A percentile compares a stretch with the other conserved stretches of the same genome.
phyloP scores from a whole-genome alignment of 2,113 vertebrate genomes.

The Saguinus midas region DNA sequence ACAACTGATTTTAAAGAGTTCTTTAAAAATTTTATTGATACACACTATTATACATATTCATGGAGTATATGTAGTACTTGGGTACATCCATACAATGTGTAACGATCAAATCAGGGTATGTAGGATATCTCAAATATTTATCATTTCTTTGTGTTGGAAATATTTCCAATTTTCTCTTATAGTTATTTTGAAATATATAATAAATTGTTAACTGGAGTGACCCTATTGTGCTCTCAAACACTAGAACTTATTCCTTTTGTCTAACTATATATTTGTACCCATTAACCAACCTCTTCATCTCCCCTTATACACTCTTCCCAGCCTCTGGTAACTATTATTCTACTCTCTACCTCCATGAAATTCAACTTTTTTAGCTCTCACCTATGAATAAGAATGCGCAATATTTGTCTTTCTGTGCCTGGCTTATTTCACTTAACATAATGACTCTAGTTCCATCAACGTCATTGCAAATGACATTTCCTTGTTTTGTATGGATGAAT shows the following conservation, averaged over 20 bases:
- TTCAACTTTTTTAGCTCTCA: background rate
- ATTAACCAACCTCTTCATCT: background rate
- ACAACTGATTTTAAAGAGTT: background rate
- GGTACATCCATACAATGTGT: background rate
- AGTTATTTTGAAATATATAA: background rate
- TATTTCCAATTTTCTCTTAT: background rate
- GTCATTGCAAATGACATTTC: background rate
- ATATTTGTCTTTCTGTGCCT: background rate
- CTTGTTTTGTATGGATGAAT: background rate
- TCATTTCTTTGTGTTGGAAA: background rate
- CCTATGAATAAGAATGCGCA: background rate
- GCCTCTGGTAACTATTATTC: background rate
- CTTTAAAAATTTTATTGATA: background rate
- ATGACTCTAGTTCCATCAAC: background rate
- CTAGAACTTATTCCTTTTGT: background rate
- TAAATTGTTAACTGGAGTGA: background rate
- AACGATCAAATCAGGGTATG: background rate
- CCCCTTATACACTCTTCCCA: background rate
- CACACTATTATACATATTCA: background rate
- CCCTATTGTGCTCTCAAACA: background rate
- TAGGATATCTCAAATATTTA: background rate
- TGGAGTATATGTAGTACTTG: background rate
- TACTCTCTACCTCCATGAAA: background rate
- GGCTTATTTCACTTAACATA: background rate
- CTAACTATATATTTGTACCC: background rate